These are phyloP conservation scores for Molanna angustata DNA, from an alignment of 2,888 invertebrate genomes.

Conservation along the genomic window DNA sequence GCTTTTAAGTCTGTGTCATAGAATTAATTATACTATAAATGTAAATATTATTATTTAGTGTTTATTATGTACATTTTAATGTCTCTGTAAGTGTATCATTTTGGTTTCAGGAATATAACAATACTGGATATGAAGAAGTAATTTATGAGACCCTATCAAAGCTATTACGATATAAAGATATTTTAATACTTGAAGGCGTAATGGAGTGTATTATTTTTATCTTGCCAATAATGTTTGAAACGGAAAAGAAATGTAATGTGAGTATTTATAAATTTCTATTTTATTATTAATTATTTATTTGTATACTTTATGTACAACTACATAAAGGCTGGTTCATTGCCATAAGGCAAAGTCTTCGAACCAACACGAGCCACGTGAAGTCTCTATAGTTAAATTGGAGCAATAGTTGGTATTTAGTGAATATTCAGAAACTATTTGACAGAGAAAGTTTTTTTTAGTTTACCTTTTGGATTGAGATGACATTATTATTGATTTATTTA, in stretches of 20 bases:
- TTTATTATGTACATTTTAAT: not conserved
- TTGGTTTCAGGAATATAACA: conserved; percentile 11
- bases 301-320: no score
- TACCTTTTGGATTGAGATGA: no score
- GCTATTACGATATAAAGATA: conserved; percentile 19
- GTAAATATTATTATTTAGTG: not conserved
- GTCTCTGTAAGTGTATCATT: no score
- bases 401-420: no score
- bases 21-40: not conserved
- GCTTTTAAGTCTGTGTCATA: not conserved
- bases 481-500: no score
- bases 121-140: conserved; percentile 27
- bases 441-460: no score
- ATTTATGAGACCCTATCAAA: conserved; percentile 26
- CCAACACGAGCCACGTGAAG: no score
- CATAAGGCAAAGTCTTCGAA: no score
- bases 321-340: no score
- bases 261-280: conserved; percentile 1
- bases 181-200: conserved; percentile 7
- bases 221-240: conserved; percentile 16
- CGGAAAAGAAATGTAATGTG: conserved; percentile 1
- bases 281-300: no score
- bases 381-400: no score
- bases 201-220: conserved; percentile 21
- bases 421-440: no score